These are phyloP conservation scores for Empidonax alnorum DNA, from an alignment of 2,113 vertebrate genomes.

Conservation along the genomic window DNA sequence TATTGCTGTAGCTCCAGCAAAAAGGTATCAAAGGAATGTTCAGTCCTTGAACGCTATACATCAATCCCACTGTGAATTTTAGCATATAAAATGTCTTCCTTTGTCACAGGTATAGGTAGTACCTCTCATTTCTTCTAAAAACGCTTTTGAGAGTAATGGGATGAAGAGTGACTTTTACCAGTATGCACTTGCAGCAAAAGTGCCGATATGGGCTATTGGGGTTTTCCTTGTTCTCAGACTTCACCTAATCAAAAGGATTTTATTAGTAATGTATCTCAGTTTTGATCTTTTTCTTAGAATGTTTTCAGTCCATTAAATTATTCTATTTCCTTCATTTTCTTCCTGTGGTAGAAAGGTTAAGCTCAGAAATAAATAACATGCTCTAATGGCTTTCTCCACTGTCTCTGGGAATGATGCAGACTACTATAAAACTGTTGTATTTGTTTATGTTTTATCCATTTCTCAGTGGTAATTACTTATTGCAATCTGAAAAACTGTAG, in stretches of 20 bases:
- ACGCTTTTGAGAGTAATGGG: background rate
- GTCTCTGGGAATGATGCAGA: background rate
- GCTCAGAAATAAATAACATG: background rate
- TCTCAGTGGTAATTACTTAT: background rate
- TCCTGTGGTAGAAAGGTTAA: background rate
- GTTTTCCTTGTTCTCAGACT: background rate
- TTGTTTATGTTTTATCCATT: background rate
- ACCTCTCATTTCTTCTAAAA: conserved; percentile 32
- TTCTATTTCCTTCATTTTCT: background rate
- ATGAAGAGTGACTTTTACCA: background rate
- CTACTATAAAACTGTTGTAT: background rate
- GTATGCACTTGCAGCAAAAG: background rate
- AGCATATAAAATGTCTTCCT: background rate
- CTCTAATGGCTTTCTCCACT: background rate
- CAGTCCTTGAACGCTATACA: background rate
- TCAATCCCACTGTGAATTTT: background rate
- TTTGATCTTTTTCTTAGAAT: background rate
- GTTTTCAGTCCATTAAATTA: background rate
- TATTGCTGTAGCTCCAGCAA: background rate
- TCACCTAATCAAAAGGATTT: background rate
- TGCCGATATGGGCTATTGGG: background rate
- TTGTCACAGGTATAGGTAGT: background rate
- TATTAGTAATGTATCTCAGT: background rate
- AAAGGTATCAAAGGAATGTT: background rate
- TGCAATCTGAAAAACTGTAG: background rate